A percentile compares a stretch with the other conserved stretches of the same genome.
phyloP scores from a whole-genome alignment of 2,797 vertebrate species.

The Acanthurus tractus region DNA sequence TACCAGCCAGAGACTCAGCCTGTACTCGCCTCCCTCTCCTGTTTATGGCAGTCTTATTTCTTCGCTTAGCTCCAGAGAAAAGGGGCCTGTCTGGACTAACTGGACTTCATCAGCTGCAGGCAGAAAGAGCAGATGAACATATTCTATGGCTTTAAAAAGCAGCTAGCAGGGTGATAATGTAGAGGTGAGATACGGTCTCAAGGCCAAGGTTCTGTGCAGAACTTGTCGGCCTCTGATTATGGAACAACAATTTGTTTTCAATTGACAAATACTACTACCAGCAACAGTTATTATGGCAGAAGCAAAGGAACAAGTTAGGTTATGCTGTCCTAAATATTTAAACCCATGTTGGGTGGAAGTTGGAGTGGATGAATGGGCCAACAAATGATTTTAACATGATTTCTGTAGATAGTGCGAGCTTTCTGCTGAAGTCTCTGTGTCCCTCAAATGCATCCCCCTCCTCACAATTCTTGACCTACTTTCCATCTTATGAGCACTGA shows the following conservation, averaged over 20 bases:
- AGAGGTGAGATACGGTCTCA: background rate
- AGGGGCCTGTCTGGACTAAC: background rate
- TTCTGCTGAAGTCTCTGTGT: conserved; percentile 24
- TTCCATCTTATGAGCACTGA: conserved; percentile 66
- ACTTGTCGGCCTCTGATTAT: background rate
- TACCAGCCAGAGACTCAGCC: background rate
- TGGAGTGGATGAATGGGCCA: no score
- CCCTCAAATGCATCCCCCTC: conserved; percentile 28
- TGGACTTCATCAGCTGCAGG: background rate
- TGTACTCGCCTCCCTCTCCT: background rate
- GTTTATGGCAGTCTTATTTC: background rate
- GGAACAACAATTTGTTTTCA: background rate
- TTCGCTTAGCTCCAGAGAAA: background rate
- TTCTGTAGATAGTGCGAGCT: background rate
- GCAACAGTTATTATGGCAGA: background rate
- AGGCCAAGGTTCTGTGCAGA: background rate
- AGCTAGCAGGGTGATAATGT: background rate
- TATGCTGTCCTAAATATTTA: background rate
- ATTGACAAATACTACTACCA: background rate
- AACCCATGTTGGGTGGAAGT: background rate
- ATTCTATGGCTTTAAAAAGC: background rate
- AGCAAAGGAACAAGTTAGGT: background rate
- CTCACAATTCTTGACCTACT: conserved; percentile 49
- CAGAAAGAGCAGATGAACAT: background rate
- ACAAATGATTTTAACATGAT: background rate